phyloP scores from a whole-genome alignment of 2,797 vertebrate genomes.

The Alfaro cultratus region DNA sequence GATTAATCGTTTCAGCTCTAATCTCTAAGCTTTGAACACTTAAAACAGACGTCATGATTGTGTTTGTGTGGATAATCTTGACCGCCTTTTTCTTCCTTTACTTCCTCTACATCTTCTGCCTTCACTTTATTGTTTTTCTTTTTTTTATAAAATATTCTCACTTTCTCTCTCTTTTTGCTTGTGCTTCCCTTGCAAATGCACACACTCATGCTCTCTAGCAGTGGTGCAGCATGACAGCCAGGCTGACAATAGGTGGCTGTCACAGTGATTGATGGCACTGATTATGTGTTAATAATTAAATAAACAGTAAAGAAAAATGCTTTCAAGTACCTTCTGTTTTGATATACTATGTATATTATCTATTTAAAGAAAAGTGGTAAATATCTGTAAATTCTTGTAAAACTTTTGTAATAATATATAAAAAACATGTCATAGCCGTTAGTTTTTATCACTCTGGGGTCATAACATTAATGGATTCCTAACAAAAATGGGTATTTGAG shows the following conservation, averaged over 20 bases:
- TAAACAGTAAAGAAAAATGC: slow-evolving; percentile 71
- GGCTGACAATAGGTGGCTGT: slow-evolving; percentile 76
- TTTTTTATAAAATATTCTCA: slow-evolving; percentile 46
- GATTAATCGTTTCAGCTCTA: too few species aligned
- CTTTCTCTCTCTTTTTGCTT: slow-evolving; percentile 37
- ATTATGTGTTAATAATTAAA: slow-evolving; percentile 79
- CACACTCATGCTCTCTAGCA: slow-evolving; percentile 47
- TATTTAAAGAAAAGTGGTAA: not conserved
- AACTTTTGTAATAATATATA: not conserved
- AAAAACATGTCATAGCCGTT: not conserved
- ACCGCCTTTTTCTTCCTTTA: not conserved
- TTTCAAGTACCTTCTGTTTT: slow-evolving; percentile 46
- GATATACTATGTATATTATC: not conserved
- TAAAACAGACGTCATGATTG: not conserved
- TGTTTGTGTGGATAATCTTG: not conserved
- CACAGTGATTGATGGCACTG: slow-evolving; percentile 77
- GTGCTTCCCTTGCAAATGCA: slow-evolving; percentile 30
- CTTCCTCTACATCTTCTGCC: slow-evolving; percentile 41
- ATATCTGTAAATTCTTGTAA: not conserved
- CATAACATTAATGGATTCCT: not conserved
- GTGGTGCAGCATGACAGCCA: slow-evolving; percentile 54
- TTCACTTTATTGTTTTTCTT: slow-evolving; percentile 69
- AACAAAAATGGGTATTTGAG: not conserved
- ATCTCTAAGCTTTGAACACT: not conserved
- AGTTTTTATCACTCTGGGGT: not conserved